Percentiles rank a stretch among this genome's conserved stretches.
Conservation (phyloP, 2,797 vertebrate genomes). For the Danio choprae region DNA sequence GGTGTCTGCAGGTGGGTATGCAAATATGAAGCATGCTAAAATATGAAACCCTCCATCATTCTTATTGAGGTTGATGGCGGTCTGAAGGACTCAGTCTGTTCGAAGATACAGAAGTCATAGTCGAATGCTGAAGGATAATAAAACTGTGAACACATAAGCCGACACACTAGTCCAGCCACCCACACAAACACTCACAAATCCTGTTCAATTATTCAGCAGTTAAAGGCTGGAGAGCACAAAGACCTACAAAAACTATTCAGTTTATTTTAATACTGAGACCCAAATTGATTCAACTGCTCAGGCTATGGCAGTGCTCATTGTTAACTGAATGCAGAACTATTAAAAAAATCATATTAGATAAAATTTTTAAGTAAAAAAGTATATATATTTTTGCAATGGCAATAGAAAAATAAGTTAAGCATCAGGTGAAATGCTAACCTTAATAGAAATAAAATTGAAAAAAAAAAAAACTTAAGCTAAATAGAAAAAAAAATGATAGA, state of each 20-base stretch:
- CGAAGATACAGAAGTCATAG: conserved; percentile 36
- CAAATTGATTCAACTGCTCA: not conserved
- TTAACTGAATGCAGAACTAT: not conserved
- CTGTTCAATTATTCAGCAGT: conserved; percentile 40
- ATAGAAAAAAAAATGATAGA: not conserved
- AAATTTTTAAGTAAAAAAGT: not conserved
- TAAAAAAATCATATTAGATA: not conserved
- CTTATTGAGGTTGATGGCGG: not conserved
- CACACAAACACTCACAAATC: conserved; percentile 32
- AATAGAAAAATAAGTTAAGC: not conserved
- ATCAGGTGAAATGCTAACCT: not conserved
- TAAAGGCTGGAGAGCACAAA: conserved; percentile 22
- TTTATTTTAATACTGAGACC: not conserved
- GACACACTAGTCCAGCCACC: conserved; percentile 8
- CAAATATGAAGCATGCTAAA: conserved; percentile 22
- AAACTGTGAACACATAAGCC: conserved; percentile 20
- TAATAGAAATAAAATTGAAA: not conserved
- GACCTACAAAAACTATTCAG: not conserved
- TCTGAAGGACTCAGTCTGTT: conserved; percentile 11
- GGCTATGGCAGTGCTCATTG: not conserved
- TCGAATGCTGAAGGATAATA: conserved; percentile 30
- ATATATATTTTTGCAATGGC: too few relatives aligned
- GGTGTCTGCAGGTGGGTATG: conserved; percentile 17
- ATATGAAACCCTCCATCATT: conserved; percentile 6
- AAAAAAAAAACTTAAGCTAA: not conserved